Evolutionary conservation across 2,888 invertebrate species (phyloP).

Genomic region (Augochlorella aurata): DNA sequence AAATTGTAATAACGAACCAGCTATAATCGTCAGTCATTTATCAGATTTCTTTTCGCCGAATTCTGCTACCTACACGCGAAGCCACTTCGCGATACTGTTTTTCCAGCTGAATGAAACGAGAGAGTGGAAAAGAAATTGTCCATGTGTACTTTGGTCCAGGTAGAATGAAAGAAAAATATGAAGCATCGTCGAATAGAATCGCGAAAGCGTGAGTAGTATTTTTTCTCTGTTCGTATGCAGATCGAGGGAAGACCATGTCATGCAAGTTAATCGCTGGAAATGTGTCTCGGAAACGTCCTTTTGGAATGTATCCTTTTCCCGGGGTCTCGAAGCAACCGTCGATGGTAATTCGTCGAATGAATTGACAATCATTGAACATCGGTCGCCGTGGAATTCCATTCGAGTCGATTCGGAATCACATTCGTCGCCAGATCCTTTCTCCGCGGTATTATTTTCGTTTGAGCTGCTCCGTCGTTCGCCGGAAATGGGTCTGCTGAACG

Average conservation of each 20-base stretch:
- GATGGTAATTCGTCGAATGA: conserved; percentile 9
- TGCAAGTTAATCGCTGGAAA: background rate
- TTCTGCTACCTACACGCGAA: background rate
- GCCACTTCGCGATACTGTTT: conserved; percentile 4
- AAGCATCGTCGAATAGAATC: background rate
- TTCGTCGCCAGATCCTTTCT: background rate
- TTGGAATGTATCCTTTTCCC: background rate
- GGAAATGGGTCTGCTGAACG: conserved; percentile 32
- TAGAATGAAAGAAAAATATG: background rate
- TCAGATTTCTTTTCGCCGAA: too few species aligned
- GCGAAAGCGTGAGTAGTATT: background rate
- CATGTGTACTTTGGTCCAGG: background rate
- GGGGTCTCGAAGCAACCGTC: background rate
- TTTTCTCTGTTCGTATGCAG: background rate
- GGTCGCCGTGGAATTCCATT: background rate
- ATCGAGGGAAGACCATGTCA: background rate
- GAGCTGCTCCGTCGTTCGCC: conserved; percentile 15
- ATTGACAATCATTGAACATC: background rate
- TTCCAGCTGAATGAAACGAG: background rate
- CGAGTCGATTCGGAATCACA: background rate
- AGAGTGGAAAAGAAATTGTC: background rate
- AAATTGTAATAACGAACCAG: too few species aligned
- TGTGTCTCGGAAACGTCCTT: background rate
- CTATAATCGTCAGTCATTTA: too few species aligned
- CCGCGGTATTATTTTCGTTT: conserved; percentile 24